Conservation (phyloP, 2,888 invertebrate species). For the Quadroppia sp. region DNA sequence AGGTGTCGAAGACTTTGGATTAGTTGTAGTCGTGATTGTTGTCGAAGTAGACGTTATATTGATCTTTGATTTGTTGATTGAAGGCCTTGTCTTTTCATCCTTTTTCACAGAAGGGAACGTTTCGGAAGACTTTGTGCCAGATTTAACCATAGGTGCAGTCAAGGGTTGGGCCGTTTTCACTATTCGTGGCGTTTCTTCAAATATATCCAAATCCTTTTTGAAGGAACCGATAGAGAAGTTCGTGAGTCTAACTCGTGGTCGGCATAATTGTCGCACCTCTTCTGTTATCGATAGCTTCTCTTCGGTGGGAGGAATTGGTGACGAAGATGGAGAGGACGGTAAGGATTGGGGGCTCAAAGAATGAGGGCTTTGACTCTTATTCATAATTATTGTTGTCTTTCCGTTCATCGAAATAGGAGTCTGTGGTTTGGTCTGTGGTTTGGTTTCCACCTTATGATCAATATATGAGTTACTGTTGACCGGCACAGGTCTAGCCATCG, state of each 20-base stretch:
- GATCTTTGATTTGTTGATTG: slow-evolving; percentile 17
- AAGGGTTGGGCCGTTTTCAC: neutral
- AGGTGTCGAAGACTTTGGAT: slow-evolving; percentile 12
- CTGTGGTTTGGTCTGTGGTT: neutral
- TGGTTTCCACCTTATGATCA: neutral
- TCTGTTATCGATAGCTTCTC: slow-evolving; percentile 29
- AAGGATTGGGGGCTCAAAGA: neutral
- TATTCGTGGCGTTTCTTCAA: slow-evolving; percentile 21
- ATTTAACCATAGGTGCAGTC: neutral
- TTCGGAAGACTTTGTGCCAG: slow-evolving; percentile 21
- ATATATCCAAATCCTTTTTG: slow-evolving; percentile 40
- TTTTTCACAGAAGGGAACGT: slow-evolving; percentile 23
- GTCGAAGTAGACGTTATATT: slow-evolving; percentile 14
- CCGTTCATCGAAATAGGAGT: neutral
- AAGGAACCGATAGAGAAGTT: slow-evolving; percentile 43
- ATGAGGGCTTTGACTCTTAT: neutral
- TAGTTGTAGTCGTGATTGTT: neutral
- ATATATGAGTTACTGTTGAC: too few relatives aligned
- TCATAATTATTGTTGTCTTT: neutral
- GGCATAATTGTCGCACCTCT: slow-evolving; percentile 30
- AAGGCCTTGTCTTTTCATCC: slow-evolving; percentile 1
- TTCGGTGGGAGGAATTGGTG: slow-evolving; percentile 2
- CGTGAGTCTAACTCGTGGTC: slow-evolving; percentile 34
- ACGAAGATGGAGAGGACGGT: neutral
- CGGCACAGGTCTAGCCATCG: neutral